A percentile compares a stretch with the other conserved stretches of the same genome.
Conservation (phyloP, 1,140 invertebrate genomes). For the Lamellibrachia luymesi region DNA sequence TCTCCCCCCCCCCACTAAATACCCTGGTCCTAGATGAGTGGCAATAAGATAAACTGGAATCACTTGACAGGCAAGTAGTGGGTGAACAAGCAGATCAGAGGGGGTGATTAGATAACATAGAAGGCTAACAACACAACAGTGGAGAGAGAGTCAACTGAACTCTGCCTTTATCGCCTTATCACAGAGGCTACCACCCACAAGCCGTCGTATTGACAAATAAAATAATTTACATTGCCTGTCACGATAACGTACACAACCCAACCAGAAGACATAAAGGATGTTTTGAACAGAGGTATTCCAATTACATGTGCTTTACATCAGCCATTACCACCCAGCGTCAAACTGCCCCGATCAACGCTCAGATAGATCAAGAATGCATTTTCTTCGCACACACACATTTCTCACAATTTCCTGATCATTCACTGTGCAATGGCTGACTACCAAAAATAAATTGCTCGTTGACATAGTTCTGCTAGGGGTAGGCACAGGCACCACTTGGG, state of each 20-base stretch:
- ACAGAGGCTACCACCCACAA: background rate
- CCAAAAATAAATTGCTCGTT: background rate
- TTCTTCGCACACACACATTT: background rate
- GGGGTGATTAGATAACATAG: background rate
- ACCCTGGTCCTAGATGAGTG: background rate
- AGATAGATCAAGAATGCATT: background rate
- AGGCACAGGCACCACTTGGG: background rate
- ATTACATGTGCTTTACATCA: background rate
- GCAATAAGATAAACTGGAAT: background rate
- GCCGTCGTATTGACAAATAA: background rate
- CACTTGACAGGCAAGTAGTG: background rate
- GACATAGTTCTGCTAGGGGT: background rate
- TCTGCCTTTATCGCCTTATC: background rate
- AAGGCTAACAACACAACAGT: background rate
- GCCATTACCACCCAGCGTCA: background rate
- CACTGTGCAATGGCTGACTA: background rate
- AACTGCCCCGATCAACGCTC: background rate
- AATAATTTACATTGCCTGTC: background rate
- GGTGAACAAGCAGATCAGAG: background rate
- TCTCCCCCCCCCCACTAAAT: background rate
- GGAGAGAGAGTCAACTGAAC: background rate
- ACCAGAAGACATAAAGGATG: background rate
- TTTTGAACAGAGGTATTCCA: slow-evolving; percentile 1
- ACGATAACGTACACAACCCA: background rate
- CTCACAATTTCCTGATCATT: background rate